A percentile compares a stretch with the other conserved stretches of the same genome.
These are phyloP conservation scores for Anguilla japonica DNA, from an alignment of 2,113 vertebrate species.

Conservation along the genomic window DNA sequence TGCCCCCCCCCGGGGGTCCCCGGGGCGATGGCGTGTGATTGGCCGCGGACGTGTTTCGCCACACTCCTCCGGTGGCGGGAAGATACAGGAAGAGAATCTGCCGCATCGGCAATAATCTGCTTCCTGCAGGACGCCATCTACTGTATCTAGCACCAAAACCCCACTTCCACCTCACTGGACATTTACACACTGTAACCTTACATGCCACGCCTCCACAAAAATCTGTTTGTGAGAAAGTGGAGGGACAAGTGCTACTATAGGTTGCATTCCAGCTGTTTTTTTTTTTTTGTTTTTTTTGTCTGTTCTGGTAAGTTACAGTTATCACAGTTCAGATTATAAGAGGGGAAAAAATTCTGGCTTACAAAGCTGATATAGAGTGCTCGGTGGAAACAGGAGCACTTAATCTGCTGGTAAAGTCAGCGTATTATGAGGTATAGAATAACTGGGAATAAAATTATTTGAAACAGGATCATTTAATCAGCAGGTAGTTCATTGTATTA, in stretches of 20 bases:
- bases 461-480: neutral
- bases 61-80: conserved; percentile 46
- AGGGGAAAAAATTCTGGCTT: neutral
- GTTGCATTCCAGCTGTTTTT: neutral
- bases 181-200: too few species aligned
- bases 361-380: neutral
- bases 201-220: too few species aligned
- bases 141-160: too few species aligned
- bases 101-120: neutral
- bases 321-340: neutral
- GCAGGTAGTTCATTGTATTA: neutral
- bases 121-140: neutral
- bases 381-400: neutral
- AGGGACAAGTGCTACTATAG: too few species aligned
- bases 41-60: conserved; percentile 60
- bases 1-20: conserved; percentile 57
- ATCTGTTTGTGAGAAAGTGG: too few species aligned
- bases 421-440: too few species aligned
- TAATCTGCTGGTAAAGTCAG: too few species aligned
- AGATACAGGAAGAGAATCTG: conserved; percentile 48
- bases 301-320: neutral
- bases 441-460: too few species aligned
- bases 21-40: conserved; percentile 62
- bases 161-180: too few species aligned
- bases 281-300: neutral